These are phyloP conservation scores for Aphrophora alni DNA, from an alignment of 2,888 invertebrate genomes.

Conservation along the genomic window DNA sequence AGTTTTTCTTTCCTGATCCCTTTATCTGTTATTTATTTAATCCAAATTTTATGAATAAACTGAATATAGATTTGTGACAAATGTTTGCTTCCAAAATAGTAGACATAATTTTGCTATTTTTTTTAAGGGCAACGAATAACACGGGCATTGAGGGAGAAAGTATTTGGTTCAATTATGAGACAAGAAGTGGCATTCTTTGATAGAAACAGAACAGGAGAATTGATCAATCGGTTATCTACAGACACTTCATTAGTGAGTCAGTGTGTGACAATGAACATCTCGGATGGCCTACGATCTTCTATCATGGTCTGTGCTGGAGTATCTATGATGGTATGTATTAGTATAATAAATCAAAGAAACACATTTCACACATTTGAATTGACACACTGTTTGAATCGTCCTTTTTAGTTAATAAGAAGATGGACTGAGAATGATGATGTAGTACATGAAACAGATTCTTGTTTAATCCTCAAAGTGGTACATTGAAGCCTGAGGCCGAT, in stretches of 20 bases:
- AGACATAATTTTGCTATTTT: neutral
- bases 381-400: no score
- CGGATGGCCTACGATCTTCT: constrained; percentile 88
- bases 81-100: no score
- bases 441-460: no score
- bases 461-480: no score
- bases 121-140: constrained; percentile 85
- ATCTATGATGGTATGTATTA: constrained; percentile 84
- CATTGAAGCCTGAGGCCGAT: no score
- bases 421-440: no score
- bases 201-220: constrained; percentile 85
- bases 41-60: no score
- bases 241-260: constrained; percentile 92
- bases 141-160: constrained; percentile 74
- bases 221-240: constrained; percentile 85
- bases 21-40: no score
- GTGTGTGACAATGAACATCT: constrained; percentile 91
- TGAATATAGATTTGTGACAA: no score
- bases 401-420: no score
- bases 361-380: no score
- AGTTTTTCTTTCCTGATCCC: no score
- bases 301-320: constrained; percentile 88
- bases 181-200: constrained; percentile 95
- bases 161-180: constrained; percentile 79
- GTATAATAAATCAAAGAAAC: neutral